Evolutionary conservation across 2,113 vertebrate genomes (phyloP).

Genomic region (Sebastes schlegelii): DNA sequence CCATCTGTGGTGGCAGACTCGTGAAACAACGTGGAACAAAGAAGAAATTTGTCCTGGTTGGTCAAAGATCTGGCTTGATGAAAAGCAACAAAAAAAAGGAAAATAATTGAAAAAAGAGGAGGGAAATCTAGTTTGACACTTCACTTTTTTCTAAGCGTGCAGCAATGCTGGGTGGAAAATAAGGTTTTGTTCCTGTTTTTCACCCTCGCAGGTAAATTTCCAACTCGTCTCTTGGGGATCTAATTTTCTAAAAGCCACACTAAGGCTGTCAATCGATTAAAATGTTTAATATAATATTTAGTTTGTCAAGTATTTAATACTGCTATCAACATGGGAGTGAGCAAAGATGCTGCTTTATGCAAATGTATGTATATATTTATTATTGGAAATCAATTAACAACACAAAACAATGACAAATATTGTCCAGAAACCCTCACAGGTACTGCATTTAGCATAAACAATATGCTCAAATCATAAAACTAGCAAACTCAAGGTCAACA

Average conservation of each 20-base stretch:
- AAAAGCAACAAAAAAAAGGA: neutral
- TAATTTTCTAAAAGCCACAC: neutral
- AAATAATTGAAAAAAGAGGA: neutral
- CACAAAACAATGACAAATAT: no score
- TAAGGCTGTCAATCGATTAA: no score
- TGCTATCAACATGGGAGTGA: no score
- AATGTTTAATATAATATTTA: no score
- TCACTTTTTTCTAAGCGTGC: neutral
- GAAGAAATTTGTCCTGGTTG: constrained; percentile 36
- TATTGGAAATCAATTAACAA: no score
- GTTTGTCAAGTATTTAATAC: no score
- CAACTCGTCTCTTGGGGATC: neutral
- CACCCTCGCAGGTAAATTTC: neutral
- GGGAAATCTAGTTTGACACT: constrained; percentile 10
- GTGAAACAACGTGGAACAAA: constrained; percentile 56
- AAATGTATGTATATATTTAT: no score
- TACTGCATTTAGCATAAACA: no score
- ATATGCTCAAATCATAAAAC: no score
- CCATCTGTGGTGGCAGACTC: constrained; percentile 58
- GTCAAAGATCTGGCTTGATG: constrained; percentile 28
- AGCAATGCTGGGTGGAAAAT: neutral
- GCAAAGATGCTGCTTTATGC: no score
- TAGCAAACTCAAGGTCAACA: no score
- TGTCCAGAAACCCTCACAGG: no score
- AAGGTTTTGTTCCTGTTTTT: neutral